Conservation (phyloP, 2,797 vertebrate species). For the Martes flavigula region DNA sequence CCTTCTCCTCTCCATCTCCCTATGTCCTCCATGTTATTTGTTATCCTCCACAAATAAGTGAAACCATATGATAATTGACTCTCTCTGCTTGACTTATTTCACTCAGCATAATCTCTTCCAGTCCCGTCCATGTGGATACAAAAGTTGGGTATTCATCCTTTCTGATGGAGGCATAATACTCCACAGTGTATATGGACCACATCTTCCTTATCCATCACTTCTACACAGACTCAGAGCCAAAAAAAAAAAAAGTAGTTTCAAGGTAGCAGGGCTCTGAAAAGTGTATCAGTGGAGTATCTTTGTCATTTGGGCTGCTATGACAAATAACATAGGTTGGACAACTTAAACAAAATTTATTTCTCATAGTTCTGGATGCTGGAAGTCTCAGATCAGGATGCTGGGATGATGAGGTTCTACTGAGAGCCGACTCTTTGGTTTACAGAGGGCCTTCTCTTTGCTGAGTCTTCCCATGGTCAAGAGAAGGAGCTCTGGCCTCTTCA, state of each 20-base stretch:
- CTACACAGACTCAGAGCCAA: neutral
- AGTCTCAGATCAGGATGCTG: neutral
- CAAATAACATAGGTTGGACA: neutral
- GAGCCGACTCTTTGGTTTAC: neutral
- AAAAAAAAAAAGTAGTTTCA: neutral
- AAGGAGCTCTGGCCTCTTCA: neutral
- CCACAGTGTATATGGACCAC: too few relatives aligned
- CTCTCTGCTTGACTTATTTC: too few relatives aligned
- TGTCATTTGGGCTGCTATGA: neutral
- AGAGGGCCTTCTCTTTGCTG: neutral
- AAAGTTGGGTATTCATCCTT: too few relatives aligned
- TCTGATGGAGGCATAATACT: too few relatives aligned
- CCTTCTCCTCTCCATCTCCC: too few relatives aligned
- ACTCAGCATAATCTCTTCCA: too few relatives aligned
- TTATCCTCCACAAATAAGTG: too few relatives aligned
- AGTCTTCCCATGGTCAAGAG: neutral
- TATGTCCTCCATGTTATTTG: too few relatives aligned
- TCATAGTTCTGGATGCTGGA: neutral
- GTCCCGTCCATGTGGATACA: too few relatives aligned
- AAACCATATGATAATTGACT: too few relatives aligned
- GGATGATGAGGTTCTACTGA: neutral
- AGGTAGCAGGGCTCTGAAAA: neutral
- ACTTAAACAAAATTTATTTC: neutral
- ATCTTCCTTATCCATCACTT: neutral
- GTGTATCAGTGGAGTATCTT: neutral